Percentiles rank a stretch among this genome's conserved stretches.
Evolutionary conservation across 2,888 invertebrate genomes (phyloP).

Genomic region (Pyrrhosoma nymphula): DNA sequence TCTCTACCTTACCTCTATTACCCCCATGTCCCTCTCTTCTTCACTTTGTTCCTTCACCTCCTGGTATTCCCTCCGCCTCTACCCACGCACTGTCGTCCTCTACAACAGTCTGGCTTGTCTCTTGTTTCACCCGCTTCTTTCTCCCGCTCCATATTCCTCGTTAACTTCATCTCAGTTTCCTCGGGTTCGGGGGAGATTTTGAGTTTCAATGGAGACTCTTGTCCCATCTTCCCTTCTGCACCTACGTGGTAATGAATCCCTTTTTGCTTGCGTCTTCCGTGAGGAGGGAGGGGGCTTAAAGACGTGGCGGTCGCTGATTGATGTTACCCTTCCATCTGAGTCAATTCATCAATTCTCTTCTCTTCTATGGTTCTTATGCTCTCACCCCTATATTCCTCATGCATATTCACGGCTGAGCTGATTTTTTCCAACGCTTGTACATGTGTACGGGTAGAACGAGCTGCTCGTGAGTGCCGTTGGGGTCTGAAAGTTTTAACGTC

Average conservation of each 20-base stretch:
- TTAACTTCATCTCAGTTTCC: slow-evolving; percentile 7
- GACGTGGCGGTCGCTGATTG: neutral
- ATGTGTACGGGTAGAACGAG: neutral
- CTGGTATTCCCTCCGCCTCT: no score
- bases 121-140: neutral
- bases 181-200: neutral
- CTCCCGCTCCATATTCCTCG: neutral
- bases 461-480: neutral
- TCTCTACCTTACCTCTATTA: no score
- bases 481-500: neutral
- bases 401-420: neutral
- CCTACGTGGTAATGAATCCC: neutral
- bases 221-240: neutral
- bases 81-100: no score
- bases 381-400: neutral
- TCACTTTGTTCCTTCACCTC: no score
- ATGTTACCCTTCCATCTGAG: neutral
- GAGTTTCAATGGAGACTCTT: neutral
- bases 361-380: neutral
- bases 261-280: neutral
- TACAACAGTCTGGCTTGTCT: no score
- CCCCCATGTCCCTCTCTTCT: no score
- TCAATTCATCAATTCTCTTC: neutral
- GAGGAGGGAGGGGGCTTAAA: neutral
- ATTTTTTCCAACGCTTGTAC: neutral